Base-by-base conservation (phyloP, 2,113 vertebrate species). In the Cepphus grylle region DNA sequence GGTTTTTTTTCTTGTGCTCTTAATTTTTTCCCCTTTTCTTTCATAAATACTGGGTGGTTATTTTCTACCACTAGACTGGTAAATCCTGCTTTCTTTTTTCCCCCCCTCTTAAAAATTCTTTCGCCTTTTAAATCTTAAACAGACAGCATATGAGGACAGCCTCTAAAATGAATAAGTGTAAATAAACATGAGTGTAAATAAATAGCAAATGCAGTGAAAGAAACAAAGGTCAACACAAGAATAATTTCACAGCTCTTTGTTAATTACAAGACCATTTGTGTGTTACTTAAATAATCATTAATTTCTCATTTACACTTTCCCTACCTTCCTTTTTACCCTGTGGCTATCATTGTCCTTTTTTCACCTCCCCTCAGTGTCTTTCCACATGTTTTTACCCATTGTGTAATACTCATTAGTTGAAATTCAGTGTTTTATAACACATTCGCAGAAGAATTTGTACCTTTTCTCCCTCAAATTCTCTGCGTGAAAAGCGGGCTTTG, bases 201-300 rank as follows among this genome's bases (percentile, higher is more conserved):
- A 98, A 98, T 98, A 98, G 97, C 96, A 95, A 98, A 98, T 90
- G 97, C 95, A 96, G 97, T 78, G 96, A 96, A 96, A 97, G 98
- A 98, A 98, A 98, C 98, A 98, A 97, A 98, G 98, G 98, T 98
- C 98, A 98, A 91, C 98, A 90, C 97, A 98, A 98, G 98, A 98
- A 98, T 98, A 98, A 98, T 98, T 98, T 98, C 98, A 95, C 97
- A 97, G 98, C 97, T 98, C 98, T 98, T 98, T 98, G 98, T 98
- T 98, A 98, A 98, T 98, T 98, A 98, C 98, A 98, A 98, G 98
- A 98, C 98, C 98, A 98, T 98, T 98, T 98, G 98, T 97, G 98
- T 98, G 98, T 98, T 98, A 98, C 98, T 98, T 98, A 98, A 98
- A 98, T 98, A 98, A 98, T 98, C 98, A 98, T 98, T 98, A 98